Evolutionary conservation across 2,888 invertebrate genomes (phyloP).

Genomic region (Phymatocera aterrima): DNA sequence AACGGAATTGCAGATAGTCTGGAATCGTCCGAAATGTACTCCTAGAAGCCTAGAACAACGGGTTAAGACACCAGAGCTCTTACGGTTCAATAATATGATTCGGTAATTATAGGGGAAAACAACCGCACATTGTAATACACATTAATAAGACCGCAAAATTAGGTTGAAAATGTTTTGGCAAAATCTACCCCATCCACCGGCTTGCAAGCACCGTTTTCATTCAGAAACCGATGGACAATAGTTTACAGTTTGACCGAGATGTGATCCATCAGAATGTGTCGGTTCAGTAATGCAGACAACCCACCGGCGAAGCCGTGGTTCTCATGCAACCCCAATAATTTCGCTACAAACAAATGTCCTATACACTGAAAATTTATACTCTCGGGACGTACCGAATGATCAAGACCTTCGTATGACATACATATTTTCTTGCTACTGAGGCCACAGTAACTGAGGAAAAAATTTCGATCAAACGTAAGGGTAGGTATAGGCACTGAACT

Average conservation of each 20-base stretch:
- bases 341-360: neutral
- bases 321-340: neutral
- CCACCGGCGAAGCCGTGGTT: neutral
- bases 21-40: neutral
- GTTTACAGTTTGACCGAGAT: constrained; percentile 11
- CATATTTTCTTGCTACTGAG: no score
- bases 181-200: neutral
- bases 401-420: no score
- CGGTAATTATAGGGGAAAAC: constrained; percentile 24
- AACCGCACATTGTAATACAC: constrained; percentile 25
- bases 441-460: no score
- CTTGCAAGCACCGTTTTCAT: neutral
- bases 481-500: neutral
- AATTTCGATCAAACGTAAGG: no score
- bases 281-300: constrained; percentile 8
- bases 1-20: neutral
- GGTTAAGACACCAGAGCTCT: constrained; percentile 13
- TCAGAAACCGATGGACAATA: neutral
- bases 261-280: constrained; percentile 28
- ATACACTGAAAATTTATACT: neutral
- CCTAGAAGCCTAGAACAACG: neutral
- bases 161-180: neutral
- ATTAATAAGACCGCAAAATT: constrained; percentile 20
- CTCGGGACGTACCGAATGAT: neutral
- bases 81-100: constrained; percentile 25